Evolutionary conservation across 2,888 invertebrate species (phyloP).

Genomic region (Cosmopolites sordidus): DNA sequence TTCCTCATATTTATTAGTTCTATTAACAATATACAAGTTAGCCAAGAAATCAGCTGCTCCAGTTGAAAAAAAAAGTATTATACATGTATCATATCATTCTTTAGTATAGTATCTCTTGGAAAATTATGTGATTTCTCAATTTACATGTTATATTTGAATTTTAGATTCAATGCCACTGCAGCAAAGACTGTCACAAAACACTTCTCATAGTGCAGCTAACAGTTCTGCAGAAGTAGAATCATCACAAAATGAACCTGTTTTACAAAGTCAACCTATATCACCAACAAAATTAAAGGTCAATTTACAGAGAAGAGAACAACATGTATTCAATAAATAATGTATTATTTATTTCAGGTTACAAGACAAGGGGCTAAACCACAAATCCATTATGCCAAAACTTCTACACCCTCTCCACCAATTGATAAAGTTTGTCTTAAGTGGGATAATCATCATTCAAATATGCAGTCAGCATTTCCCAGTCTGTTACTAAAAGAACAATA

Average conservation of each 20-base stretch:
- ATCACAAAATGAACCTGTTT: constrained; percentile 23
- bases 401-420: constrained; percentile 24
- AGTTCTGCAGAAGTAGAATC: constrained; percentile 7
- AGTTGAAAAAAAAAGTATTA: too few relatives aligned
- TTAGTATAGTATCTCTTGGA: too few relatives aligned
- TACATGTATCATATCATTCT: too few relatives aligned
- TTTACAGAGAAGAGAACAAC: neutral
- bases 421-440: constrained; percentile 52
- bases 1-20: too few relatives aligned
- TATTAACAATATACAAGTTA: too few relatives aligned
- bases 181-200: constrained; percentile 32
- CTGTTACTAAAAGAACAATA: constrained; percentile 52
- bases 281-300: constrained; percentile 44
- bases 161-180: constrained; percentile 41
- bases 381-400: constrained; percentile 16
- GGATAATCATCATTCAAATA: constrained; percentile 55
- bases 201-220: constrained; percentile 10
- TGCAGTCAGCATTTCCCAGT: constrained; percentile 53
- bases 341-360: constrained; percentile 36
- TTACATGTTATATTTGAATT: constrained; percentile 16
- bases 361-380: constrained; percentile 33
- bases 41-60: too few relatives aligned
- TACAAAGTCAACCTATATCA: constrained; percentile 41
- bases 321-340: neutral
- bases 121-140: too few relatives aligned